phyloP scores from a whole-genome alignment of 2,888 invertebrate species.

The Exocentrus adspersus region DNA sequence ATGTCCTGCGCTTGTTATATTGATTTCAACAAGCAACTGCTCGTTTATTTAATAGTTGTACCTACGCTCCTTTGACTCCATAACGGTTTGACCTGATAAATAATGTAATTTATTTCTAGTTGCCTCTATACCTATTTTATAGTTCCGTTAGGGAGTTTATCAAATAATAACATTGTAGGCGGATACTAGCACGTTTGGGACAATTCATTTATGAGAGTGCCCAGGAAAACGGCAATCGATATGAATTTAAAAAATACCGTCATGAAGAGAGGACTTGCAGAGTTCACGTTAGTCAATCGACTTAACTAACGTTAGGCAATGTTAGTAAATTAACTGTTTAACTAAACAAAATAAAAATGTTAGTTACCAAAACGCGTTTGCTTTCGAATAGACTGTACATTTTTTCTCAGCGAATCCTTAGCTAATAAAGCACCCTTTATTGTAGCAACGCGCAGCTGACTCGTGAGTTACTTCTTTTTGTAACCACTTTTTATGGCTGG shows the following conservation, averaged over 20 bases:
- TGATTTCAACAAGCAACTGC: neutral
- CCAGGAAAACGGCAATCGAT: neutral
- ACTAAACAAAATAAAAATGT: too few relatives aligned
- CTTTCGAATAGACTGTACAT: too few relatives aligned
- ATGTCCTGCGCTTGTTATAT: neutral
- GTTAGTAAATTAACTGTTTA: too few relatives aligned
- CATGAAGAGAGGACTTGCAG: too few relatives aligned
- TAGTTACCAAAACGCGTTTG: too few relatives aligned
- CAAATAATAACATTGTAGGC: constrained; percentile 15
- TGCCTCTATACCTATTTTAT: neutral
- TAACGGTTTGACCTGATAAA: neutral
- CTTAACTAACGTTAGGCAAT: too few relatives aligned
- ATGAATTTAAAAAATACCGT: neutral
- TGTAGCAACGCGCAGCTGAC: too few relatives aligned
- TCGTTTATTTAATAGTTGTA: neutral
- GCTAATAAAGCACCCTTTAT: too few relatives aligned
- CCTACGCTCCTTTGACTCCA: neutral
- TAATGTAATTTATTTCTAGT: neutral
- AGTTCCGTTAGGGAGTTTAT: neutral
- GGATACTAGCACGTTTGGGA: constrained; percentile 3
- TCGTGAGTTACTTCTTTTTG: neutral
- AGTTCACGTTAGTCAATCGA: too few relatives aligned
- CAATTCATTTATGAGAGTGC: neutral
- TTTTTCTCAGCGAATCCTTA: too few relatives aligned
- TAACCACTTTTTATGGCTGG: neutral